These are phyloP conservation scores for Nibea albiflora DNA, from an alignment of 2,113 vertebrate genomes.

Conservation along the genomic window DNA sequence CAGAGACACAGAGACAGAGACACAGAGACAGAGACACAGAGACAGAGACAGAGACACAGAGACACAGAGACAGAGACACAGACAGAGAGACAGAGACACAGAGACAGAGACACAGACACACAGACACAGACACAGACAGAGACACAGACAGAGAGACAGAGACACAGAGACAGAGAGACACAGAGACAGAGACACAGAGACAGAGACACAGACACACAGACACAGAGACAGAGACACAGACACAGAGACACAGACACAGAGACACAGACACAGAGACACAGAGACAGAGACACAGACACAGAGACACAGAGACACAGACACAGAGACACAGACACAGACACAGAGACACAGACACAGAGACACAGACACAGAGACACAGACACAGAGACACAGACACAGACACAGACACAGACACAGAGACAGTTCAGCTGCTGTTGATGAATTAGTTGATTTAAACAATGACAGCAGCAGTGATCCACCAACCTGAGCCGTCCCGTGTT, in stretches of 20 bases:
- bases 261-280: not conserved
- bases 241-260: not conserved
- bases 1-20: too few species aligned
- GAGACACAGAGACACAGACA: not conserved
- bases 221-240: not conserved
- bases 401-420: too few species aligned
- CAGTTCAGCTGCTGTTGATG: too few species aligned
- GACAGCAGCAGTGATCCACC: not conserved
- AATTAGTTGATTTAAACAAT: too few species aligned
- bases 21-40: not conserved
- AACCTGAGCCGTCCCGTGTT: slow-evolving; percentile 84
- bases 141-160: too few species aligned
- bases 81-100: too few species aligned
- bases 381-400: not conserved
- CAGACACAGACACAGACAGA: not conserved
- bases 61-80: too few species aligned
- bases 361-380: too few species aligned
- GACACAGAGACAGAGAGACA: not conserved
- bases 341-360: not conserved
- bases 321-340: too few species aligned
- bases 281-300: not conserved
- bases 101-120: not conserved
- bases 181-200: not conserved
- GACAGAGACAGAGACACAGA: not conserved
- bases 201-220: not conserved